Evolutionary conservation across 2,797 vertebrate species (phyloP), one percentile per base, ranked within the genome.

Genomic region (Enteromius thamalakanensis): DNA sequence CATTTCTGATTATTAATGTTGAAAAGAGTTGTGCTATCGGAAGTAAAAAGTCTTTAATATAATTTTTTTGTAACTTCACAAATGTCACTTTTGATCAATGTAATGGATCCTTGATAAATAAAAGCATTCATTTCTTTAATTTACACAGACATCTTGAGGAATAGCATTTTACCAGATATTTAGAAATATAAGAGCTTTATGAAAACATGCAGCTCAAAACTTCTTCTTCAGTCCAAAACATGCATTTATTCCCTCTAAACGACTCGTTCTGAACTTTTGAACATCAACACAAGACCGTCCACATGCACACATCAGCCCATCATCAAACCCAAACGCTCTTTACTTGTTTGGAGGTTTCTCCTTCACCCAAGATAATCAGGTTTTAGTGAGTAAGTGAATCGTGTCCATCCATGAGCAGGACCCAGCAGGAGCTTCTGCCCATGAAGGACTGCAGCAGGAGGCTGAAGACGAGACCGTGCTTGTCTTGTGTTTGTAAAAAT

Each of bases 251-350:
- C 2, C 6, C 15, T 15, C 12, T 32, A 32, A 64, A 49, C 96
- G 70, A 97, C 96, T 0, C 0, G 21, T n/a, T 55, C 58, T 26
- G 58, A 60, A 14, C 58, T 14, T 62, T 26, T 26, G 26, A 26
- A 26, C 26, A 26, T 26, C 26, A 26, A 26, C 26, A 26, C 26
- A 26, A 26, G 26, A 34, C 15, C 6, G 3, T 34, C 15, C 15
- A 9, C 62, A 9, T 34, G 9, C 29, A 34, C 15, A 14, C 58
- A 26, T 60, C 23, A 6, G 23, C 58, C 12, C 58, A 29, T 14
- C 58, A 12, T 60, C n/a, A 60, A 60, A 60, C n/a, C 11, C n/a
- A 60, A 26, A 12, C 23, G 11, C n/a, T 60, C 7, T 21, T 10
- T n/a, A 55, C n/a, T 55, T 55, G 3, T 55, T 12, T 26, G 4